Base-by-base conservation (phyloP, 2,797 vertebrate genomes). In the Chelmon rostratus region DNA sequence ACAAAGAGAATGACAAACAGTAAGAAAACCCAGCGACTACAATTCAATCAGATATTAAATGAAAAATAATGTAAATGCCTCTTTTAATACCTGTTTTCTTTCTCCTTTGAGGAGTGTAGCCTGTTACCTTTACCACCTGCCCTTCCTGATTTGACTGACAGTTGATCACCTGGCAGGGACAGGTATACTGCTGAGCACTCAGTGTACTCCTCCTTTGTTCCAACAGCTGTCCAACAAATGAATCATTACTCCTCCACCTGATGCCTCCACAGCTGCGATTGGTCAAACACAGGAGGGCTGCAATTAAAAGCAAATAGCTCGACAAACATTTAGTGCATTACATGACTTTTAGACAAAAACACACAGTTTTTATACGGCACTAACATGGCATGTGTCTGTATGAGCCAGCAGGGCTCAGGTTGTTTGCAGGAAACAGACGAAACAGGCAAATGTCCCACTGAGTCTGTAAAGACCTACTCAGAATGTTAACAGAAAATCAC, bases 401-500 rank as follows among this genome's bases (percentile, higher is more conserved):
- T 42, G 59, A 81, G 88, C 87, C 89, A 91, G 81, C 31, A 85
- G 82, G 82, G 52, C 84, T 72, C 76, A 58, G 82, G 85, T 87
- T 88, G 81, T 86, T 83, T 90, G 83, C 91, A 89, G 82, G 88
- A 87, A 87, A 91, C 90, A 89, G 92, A 82, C 64, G 78, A 64
- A 85, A 87, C 79, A 78, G 79, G 47, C 42, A 66, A 65, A 81
- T 6, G 75, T 86, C 85, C 84, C 81, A 69, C 37, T 52, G 77
- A 84, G 74, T 88, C 79, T 79, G 73, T 76, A 79, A 87, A 78
- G 69, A 49, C 49, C 49, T 42, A 4, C 54, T 72, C 53, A 33
- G 54, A 77, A 65, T 42, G 44, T 70, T 70, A 66, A 79, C 69
- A 68, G 59, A 69, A 75, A 73, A 49, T 78, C 28, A 49, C 46